Conservation (phyloP, 2,888 invertebrate species). For the Chironomus riparius region DNA sequence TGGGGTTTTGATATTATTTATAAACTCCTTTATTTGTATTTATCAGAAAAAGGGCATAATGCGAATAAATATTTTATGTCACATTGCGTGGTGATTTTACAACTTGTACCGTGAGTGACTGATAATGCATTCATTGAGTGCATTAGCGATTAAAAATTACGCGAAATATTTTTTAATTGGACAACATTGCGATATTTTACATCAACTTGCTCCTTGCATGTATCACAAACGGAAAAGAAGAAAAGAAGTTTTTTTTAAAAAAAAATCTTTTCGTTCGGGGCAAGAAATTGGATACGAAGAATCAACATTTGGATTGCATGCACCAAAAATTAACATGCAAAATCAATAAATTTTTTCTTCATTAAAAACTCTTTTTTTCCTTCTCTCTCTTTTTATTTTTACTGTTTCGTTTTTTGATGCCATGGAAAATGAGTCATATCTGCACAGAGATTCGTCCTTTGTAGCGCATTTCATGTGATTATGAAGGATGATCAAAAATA, state of each 20-base stretch:
- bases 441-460: neutral
- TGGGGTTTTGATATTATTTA: too few species aligned
- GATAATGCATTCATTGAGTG: conserved; percentile 13
- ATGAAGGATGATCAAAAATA: too few species aligned
- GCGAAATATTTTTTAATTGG: conserved; percentile 17
- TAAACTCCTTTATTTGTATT: too few species aligned
- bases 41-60: too few species aligned
- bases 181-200: neutral
- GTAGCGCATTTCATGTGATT: too few species aligned
- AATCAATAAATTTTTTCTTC: conserved; percentile 27
- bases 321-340: conserved; percentile 13
- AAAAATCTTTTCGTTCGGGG: neutral
- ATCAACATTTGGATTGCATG: neutral
- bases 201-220: neutral
- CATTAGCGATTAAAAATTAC: conserved; percentile 3
- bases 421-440: too few species aligned
- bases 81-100: conserved; percentile 12
- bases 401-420: conserved; percentile 17
- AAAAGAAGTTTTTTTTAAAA: neutral
- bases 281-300: conserved; percentile 3
- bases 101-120: conserved; percentile 3
- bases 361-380: conserved; percentile 28
- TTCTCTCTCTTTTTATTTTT: conserved; percentile 11
- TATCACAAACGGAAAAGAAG: neutral
- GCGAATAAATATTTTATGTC: neutral